These are phyloP conservation scores for Hyposoter dolosus DNA, from an alignment of 2,888 invertebrate genomes.

Conservation along the genomic window DNA sequence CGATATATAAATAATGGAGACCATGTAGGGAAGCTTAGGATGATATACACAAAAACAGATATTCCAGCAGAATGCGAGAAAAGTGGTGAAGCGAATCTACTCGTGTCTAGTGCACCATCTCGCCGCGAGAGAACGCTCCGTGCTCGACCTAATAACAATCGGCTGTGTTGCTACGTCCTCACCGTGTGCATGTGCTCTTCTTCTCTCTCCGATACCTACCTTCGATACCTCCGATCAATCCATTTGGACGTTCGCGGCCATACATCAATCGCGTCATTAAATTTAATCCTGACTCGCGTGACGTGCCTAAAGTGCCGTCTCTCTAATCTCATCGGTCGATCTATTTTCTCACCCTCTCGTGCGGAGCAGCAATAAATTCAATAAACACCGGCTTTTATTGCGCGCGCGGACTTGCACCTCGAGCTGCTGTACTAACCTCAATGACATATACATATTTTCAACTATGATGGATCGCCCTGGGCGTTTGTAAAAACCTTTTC, in stretches of 20 bases:
- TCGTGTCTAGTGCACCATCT: conserved; percentile 1
- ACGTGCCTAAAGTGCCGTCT: conserved; percentile 46
- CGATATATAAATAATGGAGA: conserved; percentile 73
- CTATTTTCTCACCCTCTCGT: conserved; percentile 48
- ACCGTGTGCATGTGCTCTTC: not conserved
- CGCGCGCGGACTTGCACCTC: conserved; percentile 7
- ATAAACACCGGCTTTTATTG: conserved; percentile 34
- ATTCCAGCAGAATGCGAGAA: conserved; percentile 2
- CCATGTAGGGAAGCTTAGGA: conserved; percentile 59
- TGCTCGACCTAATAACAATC: conserved; percentile 10
- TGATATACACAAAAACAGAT: not conserved
- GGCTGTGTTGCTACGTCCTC: not conserved
- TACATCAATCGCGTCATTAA: conserved; percentile 56
- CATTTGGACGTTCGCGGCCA: conserved; percentile 40
- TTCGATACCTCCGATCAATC: conserved; percentile 64
- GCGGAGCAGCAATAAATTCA: conserved; percentile 38
- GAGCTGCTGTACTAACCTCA: not conserved
- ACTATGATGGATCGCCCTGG: conserved; percentile 35
- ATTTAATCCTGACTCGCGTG: conserved; percentile 21
- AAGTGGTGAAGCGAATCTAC: not conserved
- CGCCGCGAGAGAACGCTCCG: conserved; percentile 12
- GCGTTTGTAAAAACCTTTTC: conserved; percentile 35
- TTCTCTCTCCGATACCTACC: conserved; percentile 47
- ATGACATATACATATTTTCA: conserved; percentile 1
- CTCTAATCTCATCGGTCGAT: conserved; percentile 45